These are phyloP conservation scores for Marmota flaviventris DNA, from an alignment of 2,113 vertebrate genomes.

Conservation along the genomic window DNA sequence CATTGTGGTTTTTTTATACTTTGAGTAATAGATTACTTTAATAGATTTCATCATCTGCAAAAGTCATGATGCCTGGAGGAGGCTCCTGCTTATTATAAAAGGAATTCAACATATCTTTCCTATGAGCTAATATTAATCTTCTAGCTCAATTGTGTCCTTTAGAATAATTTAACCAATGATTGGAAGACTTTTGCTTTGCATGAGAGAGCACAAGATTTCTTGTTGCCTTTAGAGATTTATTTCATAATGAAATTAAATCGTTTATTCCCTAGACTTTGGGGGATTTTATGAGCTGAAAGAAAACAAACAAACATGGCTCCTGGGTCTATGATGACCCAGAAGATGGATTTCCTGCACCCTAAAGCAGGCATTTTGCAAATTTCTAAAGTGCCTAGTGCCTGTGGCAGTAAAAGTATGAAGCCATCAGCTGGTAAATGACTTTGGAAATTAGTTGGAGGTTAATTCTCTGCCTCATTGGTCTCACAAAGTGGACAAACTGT, in stretches of 20 bases:
- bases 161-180: conserved; percentile 57
- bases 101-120: conserved; percentile 43
- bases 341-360: conserved; percentile 55
- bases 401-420: conserved; percentile 79
- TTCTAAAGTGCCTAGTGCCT: conserved; percentile 62
- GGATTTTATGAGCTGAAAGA: conserved; percentile 33
- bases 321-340: conserved; percentile 66
- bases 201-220: background rate
- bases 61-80: conserved; percentile 13
- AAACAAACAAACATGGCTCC: conserved; percentile 43
- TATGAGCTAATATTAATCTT: background rate
- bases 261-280: conserved; percentile 4
- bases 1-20: conserved; percentile 71
- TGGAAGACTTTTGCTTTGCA: conserved; percentile 22
- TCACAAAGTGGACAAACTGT: conserved; percentile 86
- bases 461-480: conserved; percentile 90
- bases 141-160: background rate
- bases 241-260: conserved; percentile 60
- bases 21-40: conserved; percentile 51
- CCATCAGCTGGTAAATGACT: conserved; percentile 86
- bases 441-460: conserved; percentile 90
- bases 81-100: conserved; percentile 62
- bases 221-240: conserved; percentile 54
- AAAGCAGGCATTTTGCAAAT: conserved; percentile 78
- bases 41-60: conserved; percentile 28